These are phyloP conservation scores for Meteorus colon DNA, from an alignment of 2,888 invertebrate species.

Conservation along the genomic window DNA sequence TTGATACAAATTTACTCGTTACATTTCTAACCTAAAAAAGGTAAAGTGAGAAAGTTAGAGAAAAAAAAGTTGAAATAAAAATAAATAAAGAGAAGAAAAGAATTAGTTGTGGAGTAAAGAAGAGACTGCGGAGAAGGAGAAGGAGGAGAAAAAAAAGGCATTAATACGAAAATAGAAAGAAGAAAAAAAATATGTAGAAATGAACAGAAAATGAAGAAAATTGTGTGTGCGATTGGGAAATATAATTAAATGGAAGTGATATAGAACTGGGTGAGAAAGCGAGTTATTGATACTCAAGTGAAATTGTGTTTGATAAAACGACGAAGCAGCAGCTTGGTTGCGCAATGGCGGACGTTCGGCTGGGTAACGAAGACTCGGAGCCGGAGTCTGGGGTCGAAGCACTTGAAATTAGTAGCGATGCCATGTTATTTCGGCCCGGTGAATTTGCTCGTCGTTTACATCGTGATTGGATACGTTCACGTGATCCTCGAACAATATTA, in stretches of 20 bases:
- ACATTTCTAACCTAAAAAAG: slow-evolving; percentile 20
- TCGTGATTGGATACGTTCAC: slow-evolving; percentile 54
- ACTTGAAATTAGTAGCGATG: slow-evolving; percentile 18
- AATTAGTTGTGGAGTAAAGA: too few species aligned
- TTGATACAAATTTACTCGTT: neutral
- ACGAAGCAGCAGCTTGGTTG: slow-evolving; percentile 28
- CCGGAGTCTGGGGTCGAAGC: slow-evolving; percentile 37
- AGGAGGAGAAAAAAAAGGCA: too few species aligned
- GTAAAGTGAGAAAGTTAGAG: too few species aligned
- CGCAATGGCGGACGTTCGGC: slow-evolving; percentile 45
- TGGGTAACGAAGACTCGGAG: slow-evolving; percentile 36
- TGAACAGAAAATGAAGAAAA: neutral
- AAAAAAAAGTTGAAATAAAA: too few species aligned
- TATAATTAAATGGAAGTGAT: slow-evolving; percentile 3
- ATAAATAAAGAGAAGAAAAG: too few species aligned
- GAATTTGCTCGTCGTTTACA: slow-evolving; percentile 51
- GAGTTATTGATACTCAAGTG: neutral
- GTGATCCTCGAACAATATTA: slow-evolving; percentile 52
- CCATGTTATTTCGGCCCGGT: slow-evolving; percentile 35
- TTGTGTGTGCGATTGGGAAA: neutral
- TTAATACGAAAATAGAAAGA: too few species aligned
- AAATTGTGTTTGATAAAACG: neutral
- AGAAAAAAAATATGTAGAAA: slow-evolving; percentile 8
- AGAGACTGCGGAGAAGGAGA: too few species aligned
- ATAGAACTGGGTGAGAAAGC: neutral